Evolutionary conservation across 2,888 invertebrate genomes (phyloP).

Genomic region (Meliscaeva auricollis): DNA sequence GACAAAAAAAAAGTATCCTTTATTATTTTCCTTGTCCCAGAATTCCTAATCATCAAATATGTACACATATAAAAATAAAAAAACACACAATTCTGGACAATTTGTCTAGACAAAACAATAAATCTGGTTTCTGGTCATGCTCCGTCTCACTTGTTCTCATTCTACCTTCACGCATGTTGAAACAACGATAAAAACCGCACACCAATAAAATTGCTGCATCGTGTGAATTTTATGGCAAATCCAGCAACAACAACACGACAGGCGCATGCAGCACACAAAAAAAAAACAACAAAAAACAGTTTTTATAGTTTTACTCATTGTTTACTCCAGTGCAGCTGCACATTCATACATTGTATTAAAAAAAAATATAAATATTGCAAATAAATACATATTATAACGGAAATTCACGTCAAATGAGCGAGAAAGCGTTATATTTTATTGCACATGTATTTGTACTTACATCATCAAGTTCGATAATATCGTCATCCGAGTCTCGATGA

Average conservation of each 20-base stretch:
- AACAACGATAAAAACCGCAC: conserved; percentile 19
- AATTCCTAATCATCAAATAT: background rate
- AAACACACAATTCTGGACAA: conserved; percentile 53
- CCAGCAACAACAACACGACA: conserved; percentile 12
- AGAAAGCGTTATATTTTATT: conserved; percentile 15
- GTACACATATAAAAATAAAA: background rate
- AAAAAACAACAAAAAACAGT: background rate
- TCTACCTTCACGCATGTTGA: background rate
- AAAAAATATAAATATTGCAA: background rate
- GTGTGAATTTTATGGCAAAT: conserved; percentile 11
- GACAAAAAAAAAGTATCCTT: background rate
- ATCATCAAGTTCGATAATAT: conserved; percentile 94
- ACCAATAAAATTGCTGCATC: conserved; percentile 33
- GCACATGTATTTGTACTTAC: conserved; percentile 85
- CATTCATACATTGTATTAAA: background rate
- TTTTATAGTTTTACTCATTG: conserved; percentile 50
- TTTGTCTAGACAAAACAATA: conserved; percentile 74
- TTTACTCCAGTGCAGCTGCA: conserved; percentile 47
- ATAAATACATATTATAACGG: conserved; percentile 27
- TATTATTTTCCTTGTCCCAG: background rate
- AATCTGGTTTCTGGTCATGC: conserved; percentile 40
- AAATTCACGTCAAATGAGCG: conserved; percentile 51
- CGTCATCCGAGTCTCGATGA: conserved; percentile 90
- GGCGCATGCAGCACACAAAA: conserved; percentile 34
- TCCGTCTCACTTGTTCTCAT: conserved; percentile 40